Evolutionary conservation across 2,113 vertebrate genomes (phyloP).

Genomic region (Gnathonemus echidnorhynchus): DNA sequence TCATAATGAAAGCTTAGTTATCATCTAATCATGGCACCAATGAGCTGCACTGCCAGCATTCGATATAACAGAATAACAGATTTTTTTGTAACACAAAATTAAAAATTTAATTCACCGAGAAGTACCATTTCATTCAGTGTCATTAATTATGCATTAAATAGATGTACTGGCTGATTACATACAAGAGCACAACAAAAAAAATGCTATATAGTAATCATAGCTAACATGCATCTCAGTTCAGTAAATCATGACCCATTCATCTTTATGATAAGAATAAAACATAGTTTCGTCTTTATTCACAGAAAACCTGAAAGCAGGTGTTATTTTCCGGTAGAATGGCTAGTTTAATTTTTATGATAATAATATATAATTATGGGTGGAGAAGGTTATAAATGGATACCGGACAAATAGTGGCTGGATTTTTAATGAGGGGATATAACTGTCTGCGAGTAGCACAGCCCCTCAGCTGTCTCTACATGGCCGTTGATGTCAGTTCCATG

Average conservation of each 20-base stretch:
- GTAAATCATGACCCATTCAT: background rate
- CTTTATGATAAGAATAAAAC: background rate
- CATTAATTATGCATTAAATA: background rate
- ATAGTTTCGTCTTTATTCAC: background rate
- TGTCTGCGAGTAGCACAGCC: background rate
- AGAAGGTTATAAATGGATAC: background rate
- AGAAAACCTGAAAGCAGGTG: background rate
- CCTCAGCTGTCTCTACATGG: background rate
- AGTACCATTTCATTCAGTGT: background rate
- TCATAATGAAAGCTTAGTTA: background rate
- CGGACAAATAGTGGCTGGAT: background rate
- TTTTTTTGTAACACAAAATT: background rate
- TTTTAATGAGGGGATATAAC: background rate
- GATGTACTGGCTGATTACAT: background rate
- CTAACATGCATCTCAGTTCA: background rate
- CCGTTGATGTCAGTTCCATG: background rate
- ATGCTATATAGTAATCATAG: background rate
- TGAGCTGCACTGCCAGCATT: background rate
- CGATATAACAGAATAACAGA: background rate
- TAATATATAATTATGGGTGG: background rate
- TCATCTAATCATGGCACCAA: background rate
- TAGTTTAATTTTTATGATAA: background rate
- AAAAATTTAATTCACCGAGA: background rate
- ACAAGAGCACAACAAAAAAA: background rate
- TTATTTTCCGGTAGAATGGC: background rate